Base-by-base conservation (phyloP, 2,888 invertebrate genomes). In the Gonocerus acuteangulatus region DNA sequence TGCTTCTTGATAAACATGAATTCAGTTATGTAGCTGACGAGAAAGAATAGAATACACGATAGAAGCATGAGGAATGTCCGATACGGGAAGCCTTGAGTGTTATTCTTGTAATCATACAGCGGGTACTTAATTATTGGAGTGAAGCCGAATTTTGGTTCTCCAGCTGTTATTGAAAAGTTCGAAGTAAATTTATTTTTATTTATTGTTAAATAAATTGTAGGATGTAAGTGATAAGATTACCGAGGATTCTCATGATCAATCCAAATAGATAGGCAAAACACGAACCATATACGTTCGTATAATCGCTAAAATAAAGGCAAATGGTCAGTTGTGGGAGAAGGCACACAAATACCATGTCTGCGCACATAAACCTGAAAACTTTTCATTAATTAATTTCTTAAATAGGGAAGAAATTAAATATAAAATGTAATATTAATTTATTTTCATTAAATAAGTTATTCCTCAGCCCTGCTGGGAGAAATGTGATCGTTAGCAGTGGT, bases 281-380 rank as follows among this genome's bases (percentile, higher is more conserved):
- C 45, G 83, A 83, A 13, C 86, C 86, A 68, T 86, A 85, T 1
- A 83, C 83, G 72, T 86, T 85, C 66, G 82, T 80, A 63, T 78
- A 73, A 19, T 77, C 74, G n/a, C 79, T 75, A 74, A 82, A 78
- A 72, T 85, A 83, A 39, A 86, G 78, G 23, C 85, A 83, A 57
- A 82, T 79, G 36, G 84, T 73, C 13, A 86, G 77, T 74, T 86
- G 86, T 0, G 86, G 86, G 71, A 86, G 86, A 34, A 86, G 77
- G 62, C 86, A 79, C 62, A 86, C 85, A 73, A 83, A 86, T 65
- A 86, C 83, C 59, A 86, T 74, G 71, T 86, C 86, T 21, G 83
- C 81, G 71, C 84, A 84, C 66, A 87, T 74, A 71, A 80, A 82
- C 69, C 79, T 79, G 66, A 13, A 70, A 71, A 56, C n/a, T n/a